Evolutionary conservation across 2,888 invertebrate species (phyloP), one percentile per base, ranked within the genome.

Genomic region (Tillus elongatus): DNA sequence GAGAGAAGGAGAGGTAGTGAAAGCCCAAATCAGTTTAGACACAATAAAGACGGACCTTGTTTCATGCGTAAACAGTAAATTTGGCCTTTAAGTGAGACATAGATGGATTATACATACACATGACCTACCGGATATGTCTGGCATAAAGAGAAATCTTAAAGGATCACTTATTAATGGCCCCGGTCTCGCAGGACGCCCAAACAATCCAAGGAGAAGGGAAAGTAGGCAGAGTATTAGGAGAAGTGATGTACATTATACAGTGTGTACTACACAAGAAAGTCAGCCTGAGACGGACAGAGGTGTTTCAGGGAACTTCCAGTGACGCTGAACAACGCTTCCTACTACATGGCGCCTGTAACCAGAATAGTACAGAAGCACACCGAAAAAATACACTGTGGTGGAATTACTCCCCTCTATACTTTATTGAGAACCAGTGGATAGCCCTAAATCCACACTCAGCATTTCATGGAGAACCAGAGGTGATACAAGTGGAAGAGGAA

Each of bases 251-350:
- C 15, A 40, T 58, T 0, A 26, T 57, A 1, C 40, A 54, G 30
- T 56, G 57, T 16, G 34, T 44, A 0, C 44, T 52, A 2, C n/a
- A n/a, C n/a, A 37, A 45, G 2, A 37, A 43, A 9, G 49, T 47
- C 0, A 40, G 28, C 3, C 2, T 52, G 0, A 14, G 47, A 1
- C 13, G 40, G n/a, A 37, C 45, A 0, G 14, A 35, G 38, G 2
- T 56, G 54, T 31, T 54, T 49, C 29, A 28, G 43, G 1, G 50
- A 53, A 30, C 16, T 54, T 12, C 53, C 52, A 0, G 48, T 56
- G 0, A 27, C 9, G 1, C 39, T 39, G 2, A 24, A 40, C 3
- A 53, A 51, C 11, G 13, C 37, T 4, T 30, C 46, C 1, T 43
- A 39, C 6, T 56, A 44, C n/a, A 31, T 53, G 13, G 36, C 46